Base-by-base conservation (phyloP, 2,888 invertebrate species). In the Agrochola litura region DNA sequence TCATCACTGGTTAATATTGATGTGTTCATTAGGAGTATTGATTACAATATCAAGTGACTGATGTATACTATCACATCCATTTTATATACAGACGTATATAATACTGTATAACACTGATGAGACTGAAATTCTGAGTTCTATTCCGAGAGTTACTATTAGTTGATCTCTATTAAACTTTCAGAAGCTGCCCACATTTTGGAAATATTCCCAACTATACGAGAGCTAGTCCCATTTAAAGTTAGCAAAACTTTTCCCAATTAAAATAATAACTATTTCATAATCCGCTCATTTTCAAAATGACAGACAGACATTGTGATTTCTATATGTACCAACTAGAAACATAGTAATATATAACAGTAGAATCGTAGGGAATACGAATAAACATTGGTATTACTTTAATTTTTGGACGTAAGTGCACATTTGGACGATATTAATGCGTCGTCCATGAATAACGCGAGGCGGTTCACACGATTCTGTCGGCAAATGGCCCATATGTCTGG, bases 401-500 rank as follows among this genome's bases (percentile, higher is more conserved):
- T 93, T 93, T 91, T 92, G 92, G 90, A 91, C 89, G 89, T 91
- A 92, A 93, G 92, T 93, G 93, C 91, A 93, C 92, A 92, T 92
- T 90, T 90, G 88, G 90, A 89, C 89, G 91, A 92, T 93, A 94
- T 95, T 95, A 95, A 94, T 95, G 94, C 90, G 87, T 81, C 85
- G 86, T 88, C 92, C 92, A 94, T 95, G 95, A 94, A 95, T 95
- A 93, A 94, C 94, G 92, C 90, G 93, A 91, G 91, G 88, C 92
- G 92, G 92, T 93, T 92, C 91, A 92, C 93, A 89, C 94, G 93
- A 93, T 92, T 92, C 92, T 92, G 94, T 93, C 93, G 91, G 92
- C 93, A 93, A 95, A 96, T 95, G 95, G 95, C 86, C 94, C 92
- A 95, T 95, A 95, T 91, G 92, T 96, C 95, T 94, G 92, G 95